Base-by-base conservation (phyloP, 2,888 invertebrate genomes). In the Brachycybe producta region DNA sequence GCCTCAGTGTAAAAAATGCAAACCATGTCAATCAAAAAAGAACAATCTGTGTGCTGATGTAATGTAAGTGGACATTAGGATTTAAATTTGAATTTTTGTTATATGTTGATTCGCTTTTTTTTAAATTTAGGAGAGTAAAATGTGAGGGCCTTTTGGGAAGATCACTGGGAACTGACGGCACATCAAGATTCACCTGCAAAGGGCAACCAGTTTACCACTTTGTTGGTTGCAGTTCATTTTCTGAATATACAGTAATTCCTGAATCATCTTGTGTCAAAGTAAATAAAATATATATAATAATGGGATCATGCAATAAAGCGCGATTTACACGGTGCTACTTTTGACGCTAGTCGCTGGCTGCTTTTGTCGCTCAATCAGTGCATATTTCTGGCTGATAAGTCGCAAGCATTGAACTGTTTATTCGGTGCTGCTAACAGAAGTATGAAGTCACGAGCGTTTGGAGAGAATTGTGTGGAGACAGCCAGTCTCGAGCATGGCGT, bases 201-300 rank as follows among this genome's bases (percentile, higher is more conserved):
- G 49, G 49, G 3, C 15, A 40, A 21, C 40, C 49, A 30, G 24
- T 49, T 11, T 49, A 49, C 24, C 21, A 26, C 13, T 26, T 26
- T 5, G 5, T 26, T 13, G 36, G 49, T 7, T 26, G 30, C 8
- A 49, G 49, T 27, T 49, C 49, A 8, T 41, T 49, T 2, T 15
- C 49, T 13, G 41, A 49, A 23, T 49, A 49, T 23, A 49, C 49
- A 19, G 49, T 49, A 13, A 49, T 49, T 49, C 32, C 49, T 3
- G 40, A 41, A 26, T 41, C 40, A 27, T 49, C 49, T 30, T 49
- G 49, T 23, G 40, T 49, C 34, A 40, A 40, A 26, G 49, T 49
- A 45, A 38, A 8, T 19, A 11, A 11, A n/a, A 32, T n/a, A 11
- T 32, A 32, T 32, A n/a, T n/a, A n/a, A n/a, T n/a, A n/a, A n/a